Conservation (phyloP, 2,888 invertebrate genomes). For the Morpho helenor region DNA sequence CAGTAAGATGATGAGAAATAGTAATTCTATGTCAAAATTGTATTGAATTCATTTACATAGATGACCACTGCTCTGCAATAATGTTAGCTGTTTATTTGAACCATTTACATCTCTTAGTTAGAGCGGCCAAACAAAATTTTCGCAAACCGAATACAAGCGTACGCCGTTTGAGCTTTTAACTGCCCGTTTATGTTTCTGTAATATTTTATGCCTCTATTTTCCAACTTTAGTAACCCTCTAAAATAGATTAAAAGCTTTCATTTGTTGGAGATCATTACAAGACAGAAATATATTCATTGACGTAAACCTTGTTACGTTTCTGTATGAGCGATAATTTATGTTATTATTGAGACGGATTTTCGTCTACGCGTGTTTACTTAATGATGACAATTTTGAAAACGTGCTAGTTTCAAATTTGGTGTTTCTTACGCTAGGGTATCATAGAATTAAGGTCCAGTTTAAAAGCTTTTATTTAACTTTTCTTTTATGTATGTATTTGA, state of each 20-base stretch:
- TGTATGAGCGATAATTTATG: constrained; percentile 1
- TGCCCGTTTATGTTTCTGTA: constrained; percentile 21
- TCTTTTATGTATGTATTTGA: too few relatives aligned
- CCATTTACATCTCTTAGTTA: constrained; percentile 2
- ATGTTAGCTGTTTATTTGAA: not conserved
- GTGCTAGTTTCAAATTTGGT: too few relatives aligned
- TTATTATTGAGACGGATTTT: constrained; percentile 4
- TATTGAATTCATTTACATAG: too few relatives aligned
- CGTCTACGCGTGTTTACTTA: not conserved
- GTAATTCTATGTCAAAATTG: too few relatives aligned
- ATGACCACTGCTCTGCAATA: not conserved
- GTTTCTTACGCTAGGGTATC: too few relatives aligned
- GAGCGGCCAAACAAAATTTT: constrained; percentile 12
- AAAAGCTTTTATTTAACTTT: too few relatives aligned
- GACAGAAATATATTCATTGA: constrained; percentile 16
- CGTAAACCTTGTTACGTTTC: constrained; percentile 10
- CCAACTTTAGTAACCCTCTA: constrained; percentile 12
- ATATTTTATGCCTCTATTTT: constrained; percentile 24
- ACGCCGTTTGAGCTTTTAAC: constrained; percentile 16
- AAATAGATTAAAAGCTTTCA: constrained; percentile 21
- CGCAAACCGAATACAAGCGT: constrained; percentile 13
- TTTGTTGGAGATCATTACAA: constrained; percentile 13
- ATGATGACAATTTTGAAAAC: too few relatives aligned
- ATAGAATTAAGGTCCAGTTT: too few relatives aligned
- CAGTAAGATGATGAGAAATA: too few relatives aligned